Evolutionary conservation across 2,797 vertebrate species (phyloP).

Genomic region (Discoglossus pictus): DNA sequence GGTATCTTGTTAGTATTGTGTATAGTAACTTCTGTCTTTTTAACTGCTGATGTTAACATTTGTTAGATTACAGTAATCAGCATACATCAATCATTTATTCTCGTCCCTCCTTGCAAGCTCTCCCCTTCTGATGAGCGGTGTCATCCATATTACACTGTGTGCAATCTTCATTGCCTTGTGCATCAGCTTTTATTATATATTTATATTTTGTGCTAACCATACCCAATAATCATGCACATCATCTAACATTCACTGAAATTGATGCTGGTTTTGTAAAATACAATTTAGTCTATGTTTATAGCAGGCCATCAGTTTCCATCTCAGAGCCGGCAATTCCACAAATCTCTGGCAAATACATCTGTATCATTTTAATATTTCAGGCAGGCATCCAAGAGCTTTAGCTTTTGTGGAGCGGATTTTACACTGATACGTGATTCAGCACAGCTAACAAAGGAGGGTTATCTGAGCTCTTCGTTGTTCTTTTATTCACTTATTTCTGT

Average conservation of each 20-base stretch:
- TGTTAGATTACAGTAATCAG: conserved; percentile 38
- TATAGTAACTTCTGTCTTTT: conserved; percentile 29
- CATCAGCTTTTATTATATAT: not conserved
- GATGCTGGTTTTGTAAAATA: no score
- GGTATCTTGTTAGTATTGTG: not conserved
- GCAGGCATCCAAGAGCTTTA: no score
- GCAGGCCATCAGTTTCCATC: no score
- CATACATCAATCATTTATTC: conserved; percentile 40
- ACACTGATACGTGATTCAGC: no score
- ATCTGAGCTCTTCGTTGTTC: no score
- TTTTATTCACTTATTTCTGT: no score
- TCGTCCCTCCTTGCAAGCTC: not conserved
- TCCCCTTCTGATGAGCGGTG: conserved; percentile 27
- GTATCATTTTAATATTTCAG: no score
- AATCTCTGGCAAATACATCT: no score
- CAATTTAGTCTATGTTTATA: no score
- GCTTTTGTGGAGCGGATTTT: no score
- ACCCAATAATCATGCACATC: conserved; percentile 1
- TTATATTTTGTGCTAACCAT: conserved; percentile 2
- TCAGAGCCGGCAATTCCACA: no score
- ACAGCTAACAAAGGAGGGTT: no score
- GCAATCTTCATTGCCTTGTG: not conserved
- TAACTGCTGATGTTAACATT: conserved; percentile 42
- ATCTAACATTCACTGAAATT: not conserved
- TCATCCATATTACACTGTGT: conserved; percentile 22